These are phyloP conservation scores for Scaptomyza hsui DNA, from an alignment of 1,140 invertebrate genomes.

Conservation along the genomic window DNA sequence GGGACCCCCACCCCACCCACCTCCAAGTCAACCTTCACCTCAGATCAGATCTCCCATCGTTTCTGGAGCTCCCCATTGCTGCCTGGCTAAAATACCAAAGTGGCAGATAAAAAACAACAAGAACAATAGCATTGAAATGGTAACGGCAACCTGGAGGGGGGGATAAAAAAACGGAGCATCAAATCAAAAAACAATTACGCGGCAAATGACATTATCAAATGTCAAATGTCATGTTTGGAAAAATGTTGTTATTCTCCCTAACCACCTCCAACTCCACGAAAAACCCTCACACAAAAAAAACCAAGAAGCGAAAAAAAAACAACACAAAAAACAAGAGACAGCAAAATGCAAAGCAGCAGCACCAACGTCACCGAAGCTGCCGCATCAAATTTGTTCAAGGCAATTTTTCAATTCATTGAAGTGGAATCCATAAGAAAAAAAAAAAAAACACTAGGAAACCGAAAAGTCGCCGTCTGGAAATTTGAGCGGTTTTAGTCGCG, in stretches of 20 bases:
- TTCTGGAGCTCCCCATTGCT: background rate
- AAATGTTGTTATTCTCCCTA: conserved; percentile 25
- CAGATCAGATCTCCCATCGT: background rate
- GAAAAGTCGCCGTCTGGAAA: conserved; percentile 26
- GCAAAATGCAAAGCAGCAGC: conserved; percentile 74
- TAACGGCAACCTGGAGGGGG: conserved; percentile 15
- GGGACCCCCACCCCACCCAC: background rate
- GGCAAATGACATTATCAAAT: conserved; percentile 82
- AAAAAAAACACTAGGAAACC: conserved; percentile 15
- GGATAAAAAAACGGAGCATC: conserved; percentile 55
- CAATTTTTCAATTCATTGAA: conserved; percentile 83
- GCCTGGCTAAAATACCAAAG: conserved; percentile 25
- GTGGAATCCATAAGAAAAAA: conserved; percentile 76
- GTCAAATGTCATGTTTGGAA: conserved; percentile 77
- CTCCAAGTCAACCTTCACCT: background rate
- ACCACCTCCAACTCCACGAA: conserved; percentile 9
- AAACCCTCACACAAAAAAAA: conserved; percentile 10
- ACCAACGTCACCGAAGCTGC: conserved; percentile 11
- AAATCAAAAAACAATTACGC: conserved; percentile 82
- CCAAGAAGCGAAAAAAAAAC: conserved; percentile 1
- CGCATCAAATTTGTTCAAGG: conserved; percentile 78
- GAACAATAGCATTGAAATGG: conserved; percentile 39
- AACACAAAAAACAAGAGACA: conserved; percentile 20
- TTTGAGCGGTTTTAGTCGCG: conserved; percentile 45
- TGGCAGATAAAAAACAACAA: conserved; percentile 51